A percentile compares a stretch with the other conserved stretches of the same genome.
Evolutionary conservation across 2,113 vertebrate species (phyloP).

Genomic region (Ascaphus truei): DNA sequence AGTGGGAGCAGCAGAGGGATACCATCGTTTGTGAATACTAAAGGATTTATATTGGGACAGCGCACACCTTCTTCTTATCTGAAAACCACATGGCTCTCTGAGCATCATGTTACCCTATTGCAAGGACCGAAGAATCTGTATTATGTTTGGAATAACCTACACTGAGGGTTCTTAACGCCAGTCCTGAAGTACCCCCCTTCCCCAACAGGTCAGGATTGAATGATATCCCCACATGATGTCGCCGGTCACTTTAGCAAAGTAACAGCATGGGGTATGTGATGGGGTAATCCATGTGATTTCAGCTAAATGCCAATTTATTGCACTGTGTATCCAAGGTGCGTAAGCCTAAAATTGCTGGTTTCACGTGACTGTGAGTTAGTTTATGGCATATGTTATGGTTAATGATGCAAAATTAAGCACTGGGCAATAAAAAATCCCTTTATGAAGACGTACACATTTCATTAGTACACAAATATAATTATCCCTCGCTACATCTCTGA

Average conservation of each 20-base stretch:
- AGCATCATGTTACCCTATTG: too few relatives aligned
- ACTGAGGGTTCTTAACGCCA: too few relatives aligned
- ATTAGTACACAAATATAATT: neutral
- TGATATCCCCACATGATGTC: neutral
- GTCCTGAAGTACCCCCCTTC: neutral
- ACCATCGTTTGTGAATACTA: too few relatives aligned
- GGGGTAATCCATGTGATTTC: conserved; percentile 2
- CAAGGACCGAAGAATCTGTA: too few relatives aligned
- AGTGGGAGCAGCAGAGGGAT: too few relatives aligned
- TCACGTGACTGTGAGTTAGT: neutral
- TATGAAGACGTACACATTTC: neutral
- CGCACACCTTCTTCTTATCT: too few relatives aligned
- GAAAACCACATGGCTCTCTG: too few relatives aligned
- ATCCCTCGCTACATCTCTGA: neutral
- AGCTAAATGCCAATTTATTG: conserved; percentile 26
- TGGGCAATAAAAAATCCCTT: neutral
- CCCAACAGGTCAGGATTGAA: too few relatives aligned
- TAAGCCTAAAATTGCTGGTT: conserved; percentile 21
- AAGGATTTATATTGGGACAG: too few relatives aligned
- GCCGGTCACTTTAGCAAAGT: neutral
- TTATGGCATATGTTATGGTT: conserved; percentile 18
- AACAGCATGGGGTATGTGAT: too few relatives aligned
- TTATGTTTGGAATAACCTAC: too few relatives aligned
- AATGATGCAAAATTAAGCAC: conserved; percentile 22
- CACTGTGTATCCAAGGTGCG: conserved; percentile 26